Conservation (phyloP, 2,888 invertebrate species). For the Cephus runcator region DNA sequence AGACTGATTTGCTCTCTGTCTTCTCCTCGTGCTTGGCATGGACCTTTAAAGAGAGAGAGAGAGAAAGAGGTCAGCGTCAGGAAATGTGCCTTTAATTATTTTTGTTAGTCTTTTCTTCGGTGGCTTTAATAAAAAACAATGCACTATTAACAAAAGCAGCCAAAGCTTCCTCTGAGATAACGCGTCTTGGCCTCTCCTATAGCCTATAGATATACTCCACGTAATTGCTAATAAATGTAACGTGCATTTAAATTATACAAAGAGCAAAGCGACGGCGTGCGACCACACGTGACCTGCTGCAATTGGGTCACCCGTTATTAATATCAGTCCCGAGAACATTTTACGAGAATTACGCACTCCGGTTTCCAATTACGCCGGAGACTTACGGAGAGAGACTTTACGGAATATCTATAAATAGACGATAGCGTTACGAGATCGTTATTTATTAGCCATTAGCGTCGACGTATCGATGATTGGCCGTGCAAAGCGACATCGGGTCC, state of each 20-base stretch:
- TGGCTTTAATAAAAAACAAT: background rate
- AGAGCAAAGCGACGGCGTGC: background rate
- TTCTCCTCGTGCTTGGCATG: conserved; percentile 99
- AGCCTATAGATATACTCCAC: too few relatives aligned
- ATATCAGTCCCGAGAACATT: background rate
- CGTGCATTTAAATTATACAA: background rate
- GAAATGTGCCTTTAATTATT: background rate
- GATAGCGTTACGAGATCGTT: background rate
- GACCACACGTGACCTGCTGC: background rate
- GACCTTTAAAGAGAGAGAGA: conserved; percentile 73
- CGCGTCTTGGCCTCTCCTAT: too few relatives aligned
- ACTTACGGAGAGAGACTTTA: background rate
- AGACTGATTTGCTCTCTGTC: conserved; percentile 94
- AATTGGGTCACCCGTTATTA: background rate
- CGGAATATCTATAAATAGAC: background rate
- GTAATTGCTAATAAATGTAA: background rate
- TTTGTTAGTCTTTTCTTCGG: too few relatives aligned
- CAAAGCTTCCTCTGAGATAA: background rate
- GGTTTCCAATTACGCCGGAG: background rate
- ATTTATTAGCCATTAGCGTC: background rate
- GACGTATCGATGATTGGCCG: background rate
- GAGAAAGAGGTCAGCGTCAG: background rate
- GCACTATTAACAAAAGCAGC: background rate
- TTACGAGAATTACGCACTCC: background rate
- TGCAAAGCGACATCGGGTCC: background rate